Percentiles rank a stretch among this genome's conserved stretches.
Evolutionary conservation across 2,797 vertebrate species (phyloP).

Genomic region (Parambassis ranga): DNA sequence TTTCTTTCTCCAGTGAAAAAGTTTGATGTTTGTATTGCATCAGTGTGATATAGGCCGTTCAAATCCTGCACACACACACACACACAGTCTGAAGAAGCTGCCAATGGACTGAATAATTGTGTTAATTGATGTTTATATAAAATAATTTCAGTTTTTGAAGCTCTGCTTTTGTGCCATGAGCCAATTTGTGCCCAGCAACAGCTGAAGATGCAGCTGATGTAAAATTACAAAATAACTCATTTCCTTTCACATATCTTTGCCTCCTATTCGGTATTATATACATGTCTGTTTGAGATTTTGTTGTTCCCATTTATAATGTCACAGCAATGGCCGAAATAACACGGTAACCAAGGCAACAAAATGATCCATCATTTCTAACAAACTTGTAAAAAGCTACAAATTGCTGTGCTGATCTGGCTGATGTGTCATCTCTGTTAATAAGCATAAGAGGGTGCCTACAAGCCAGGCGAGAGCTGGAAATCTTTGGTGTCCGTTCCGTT

Average conservation of each 20-base stretch:
- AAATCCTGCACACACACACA: not conserved
- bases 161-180: slow-evolving; percentile 1
- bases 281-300: slow-evolving; percentile 10
- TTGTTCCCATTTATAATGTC: slow-evolving; percentile 57
- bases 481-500: slow-evolving; percentile 54
- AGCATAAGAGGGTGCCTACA: not conserved
- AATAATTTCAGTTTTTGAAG: not conserved
- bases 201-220: not conserved
- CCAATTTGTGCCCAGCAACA: not conserved
- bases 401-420: slow-evolving; percentile 29
- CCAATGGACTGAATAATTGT: slow-evolving; percentile 36
- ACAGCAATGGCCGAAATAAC: slow-evolving; percentile 44
- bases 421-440: slow-evolving; percentile 13
- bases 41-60: slow-evolving; percentile 2
- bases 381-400: slow-evolving; percentile 37
- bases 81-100: slow-evolving; percentile 23
- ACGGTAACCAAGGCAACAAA: slow-evolving; percentile 32
- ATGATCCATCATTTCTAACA: slow-evolving; percentile 15
- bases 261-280: not conserved
- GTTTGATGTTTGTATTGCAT: slow-evolving; percentile 49
- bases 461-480: slow-evolving; percentile 4
- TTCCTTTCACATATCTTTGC: too few species aligned
- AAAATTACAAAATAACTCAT: slow-evolving; percentile 3
- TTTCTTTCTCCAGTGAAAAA: slow-evolving; percentile 4
- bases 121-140: slow-evolving; percentile 4